phyloP scores from a whole-genome alignment of 64 coral and sea anemone genomes.

The Montipora capricornis region DNA sequence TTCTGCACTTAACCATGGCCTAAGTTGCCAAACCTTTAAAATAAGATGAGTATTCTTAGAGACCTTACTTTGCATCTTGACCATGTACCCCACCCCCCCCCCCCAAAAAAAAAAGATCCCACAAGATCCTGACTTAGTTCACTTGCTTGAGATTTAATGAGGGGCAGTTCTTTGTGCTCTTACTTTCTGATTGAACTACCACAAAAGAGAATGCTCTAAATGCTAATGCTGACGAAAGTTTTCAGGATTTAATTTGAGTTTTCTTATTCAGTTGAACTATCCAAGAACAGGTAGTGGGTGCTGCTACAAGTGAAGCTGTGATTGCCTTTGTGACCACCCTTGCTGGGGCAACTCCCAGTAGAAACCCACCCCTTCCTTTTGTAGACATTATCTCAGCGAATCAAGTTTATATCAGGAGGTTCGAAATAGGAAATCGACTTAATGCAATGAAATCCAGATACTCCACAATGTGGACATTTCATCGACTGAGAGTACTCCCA shows the following conservation, averaged over 20 bases:
- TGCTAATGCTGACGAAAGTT: no score
- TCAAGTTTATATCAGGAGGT: background rate
- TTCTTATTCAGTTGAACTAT: no score
- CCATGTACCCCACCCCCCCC: no score
- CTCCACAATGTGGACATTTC: constrained; percentile 95
- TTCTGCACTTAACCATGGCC: no score
- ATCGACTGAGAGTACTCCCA: constrained; percentile 93
- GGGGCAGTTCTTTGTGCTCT: background rate
- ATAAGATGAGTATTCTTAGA: no score
- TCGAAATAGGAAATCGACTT: constrained; percentile 76
- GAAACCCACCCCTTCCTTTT: background rate
- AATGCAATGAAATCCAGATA: constrained; percentile 95
- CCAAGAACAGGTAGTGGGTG: no score
- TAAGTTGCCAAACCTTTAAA: no score
- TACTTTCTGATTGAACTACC: background rate
- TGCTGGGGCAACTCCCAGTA: background rate
- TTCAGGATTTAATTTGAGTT: no score
- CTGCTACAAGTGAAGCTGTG: no score
- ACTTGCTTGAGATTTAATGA: background rate
- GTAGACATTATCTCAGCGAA: background rate
- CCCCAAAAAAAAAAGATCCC: background rate
- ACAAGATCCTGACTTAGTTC: background rate
- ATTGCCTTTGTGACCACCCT: background rate
- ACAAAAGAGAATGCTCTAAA: background rate
- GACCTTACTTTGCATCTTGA: no score